Percentiles rank a stretch among this genome's conserved stretches.
phyloP scores from a whole-genome alignment of 2,888 invertebrate genomes.

The Autographa gamma region DNA sequence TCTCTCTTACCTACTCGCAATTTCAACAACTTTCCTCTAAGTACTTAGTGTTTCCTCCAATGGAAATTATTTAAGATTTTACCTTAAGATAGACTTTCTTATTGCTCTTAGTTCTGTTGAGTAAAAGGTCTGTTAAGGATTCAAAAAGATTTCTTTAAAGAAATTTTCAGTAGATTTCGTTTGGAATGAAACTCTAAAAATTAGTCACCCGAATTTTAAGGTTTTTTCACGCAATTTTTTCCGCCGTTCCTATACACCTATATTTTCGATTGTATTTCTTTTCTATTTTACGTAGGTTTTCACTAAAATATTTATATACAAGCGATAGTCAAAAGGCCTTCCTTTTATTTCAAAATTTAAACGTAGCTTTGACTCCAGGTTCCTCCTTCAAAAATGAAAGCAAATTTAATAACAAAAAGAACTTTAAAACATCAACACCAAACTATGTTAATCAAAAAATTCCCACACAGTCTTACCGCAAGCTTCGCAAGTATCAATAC shows the following conservation, averaged over 20 bases:
- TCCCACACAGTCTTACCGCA: slow-evolving; percentile 40
- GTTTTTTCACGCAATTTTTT: too few relatives aligned
- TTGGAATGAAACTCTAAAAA: background rate
- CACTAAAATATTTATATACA: too few relatives aligned
- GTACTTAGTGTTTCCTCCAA: slow-evolving; percentile 20
- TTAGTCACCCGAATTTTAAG: too few relatives aligned
- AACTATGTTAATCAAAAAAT: slow-evolving; percentile 38
- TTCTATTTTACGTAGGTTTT: too few relatives aligned
- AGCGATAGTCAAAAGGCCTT: too few relatives aligned
- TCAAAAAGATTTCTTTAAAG: background rate
- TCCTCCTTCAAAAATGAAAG: background rate
- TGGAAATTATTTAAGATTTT: slow-evolving; percentile 26
- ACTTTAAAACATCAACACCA: slow-evolving; percentile 12
- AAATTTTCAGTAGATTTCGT: background rate
- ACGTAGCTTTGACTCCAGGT: too few relatives aligned
- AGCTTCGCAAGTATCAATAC: slow-evolving; percentile 54
- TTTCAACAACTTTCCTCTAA: slow-evolving; percentile 37
- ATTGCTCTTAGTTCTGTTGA: background rate
- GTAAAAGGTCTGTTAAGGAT: background rate
- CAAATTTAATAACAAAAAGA: background rate
- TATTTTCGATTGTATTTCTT: too few relatives aligned
- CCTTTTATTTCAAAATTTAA: too few relatives aligned
- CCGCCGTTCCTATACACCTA: too few relatives aligned
- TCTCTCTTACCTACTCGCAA: slow-evolving; percentile 31
- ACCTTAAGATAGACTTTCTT: slow-evolving; percentile 7